Base-by-base conservation (phyloP, 1,140 invertebrate genomes). In the Dendroctonus ponderosae region DNA sequence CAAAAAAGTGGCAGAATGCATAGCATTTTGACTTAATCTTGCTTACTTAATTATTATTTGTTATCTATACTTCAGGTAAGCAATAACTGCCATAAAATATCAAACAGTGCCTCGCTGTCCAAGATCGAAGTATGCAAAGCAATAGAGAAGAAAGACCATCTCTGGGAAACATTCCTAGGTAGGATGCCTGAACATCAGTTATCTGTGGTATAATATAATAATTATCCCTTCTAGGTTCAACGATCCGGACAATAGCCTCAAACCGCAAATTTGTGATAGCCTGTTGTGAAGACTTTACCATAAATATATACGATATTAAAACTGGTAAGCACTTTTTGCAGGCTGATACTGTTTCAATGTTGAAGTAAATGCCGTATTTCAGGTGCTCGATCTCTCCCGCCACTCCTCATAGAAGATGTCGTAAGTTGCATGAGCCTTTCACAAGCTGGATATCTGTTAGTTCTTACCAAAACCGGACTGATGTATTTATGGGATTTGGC, bases 121-220 rank as follows among this genome's bases (percentile, higher is more conserved):
- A 75, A 78, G 58, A 74, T 85, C 43, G 82, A 85, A 74, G 72
- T 84, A 5, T 79, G 82, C 54, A 82, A 77, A 82, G 83, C 72
- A 77, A 42, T 61, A 74, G 9, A 80, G 74, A 12, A 83, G 78
- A 58, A 83, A 79, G 61, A 80, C 78, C 76, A 82, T 0, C 77
- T 83, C 5, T 86, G 85, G 84, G 83, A 85, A 74, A 82, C 81
- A 9, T 85, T 82, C 72, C 77, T 86, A 75, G 84, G 84, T 84
- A 78, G 72, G 49, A 2, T 26, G 26, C 1, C 71, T 44, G 41
- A 39, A 11, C 39, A 11, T 56, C n/a, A 37, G 40, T 56, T 56
- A 56, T 42, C 44, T 58, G 41, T 62, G 53, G 56, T 49, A 49
- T 26, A 60, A 37, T 7, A 9, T 53, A 11, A 37, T 52, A 26